Evolutionary conservation across 2,888 invertebrate genomes (phyloP).

Genomic region (Leucophenga montana): DNA sequence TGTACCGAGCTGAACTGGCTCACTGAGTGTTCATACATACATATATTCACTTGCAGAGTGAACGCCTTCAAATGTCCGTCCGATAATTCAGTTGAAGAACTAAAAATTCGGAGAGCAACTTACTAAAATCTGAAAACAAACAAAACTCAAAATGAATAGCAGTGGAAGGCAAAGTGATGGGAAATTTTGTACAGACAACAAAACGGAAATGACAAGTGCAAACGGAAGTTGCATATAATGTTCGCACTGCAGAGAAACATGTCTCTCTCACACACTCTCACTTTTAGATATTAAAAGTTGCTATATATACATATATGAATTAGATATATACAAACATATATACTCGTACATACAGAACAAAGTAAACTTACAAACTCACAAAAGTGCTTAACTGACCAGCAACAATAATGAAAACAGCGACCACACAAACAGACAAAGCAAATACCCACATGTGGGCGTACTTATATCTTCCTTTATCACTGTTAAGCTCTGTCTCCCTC

Average conservation of each 20-base stretch:
- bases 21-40: too few species aligned
- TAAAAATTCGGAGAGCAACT: too few species aligned
- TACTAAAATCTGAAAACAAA: too few species aligned
- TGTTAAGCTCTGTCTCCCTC: background rate
- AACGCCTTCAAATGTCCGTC: too few species aligned
- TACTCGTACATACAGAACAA: background rate
- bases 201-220: conserved; percentile 7
- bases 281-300: background rate
- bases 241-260: background rate
- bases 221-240: conserved; percentile 10
- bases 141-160: too few species aligned
- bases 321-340: too few species aligned
- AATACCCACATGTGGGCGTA: conserved; percentile 42
- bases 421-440: conserved; percentile 38
- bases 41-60: too few species aligned
- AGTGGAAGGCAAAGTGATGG: too few species aligned
- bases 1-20: too few species aligned
- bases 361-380: background rate
- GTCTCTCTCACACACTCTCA: too few species aligned
- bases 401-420: conserved; percentile 13
- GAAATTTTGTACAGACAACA: too few species aligned
- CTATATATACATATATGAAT: background rate
- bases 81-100: too few species aligned
- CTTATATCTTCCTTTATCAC: background rate
- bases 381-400: conserved; percentile 3